phyloP scores from a whole-genome alignment of 2,113 vertebrate species.

The Anolis carolinensis region DNA sequence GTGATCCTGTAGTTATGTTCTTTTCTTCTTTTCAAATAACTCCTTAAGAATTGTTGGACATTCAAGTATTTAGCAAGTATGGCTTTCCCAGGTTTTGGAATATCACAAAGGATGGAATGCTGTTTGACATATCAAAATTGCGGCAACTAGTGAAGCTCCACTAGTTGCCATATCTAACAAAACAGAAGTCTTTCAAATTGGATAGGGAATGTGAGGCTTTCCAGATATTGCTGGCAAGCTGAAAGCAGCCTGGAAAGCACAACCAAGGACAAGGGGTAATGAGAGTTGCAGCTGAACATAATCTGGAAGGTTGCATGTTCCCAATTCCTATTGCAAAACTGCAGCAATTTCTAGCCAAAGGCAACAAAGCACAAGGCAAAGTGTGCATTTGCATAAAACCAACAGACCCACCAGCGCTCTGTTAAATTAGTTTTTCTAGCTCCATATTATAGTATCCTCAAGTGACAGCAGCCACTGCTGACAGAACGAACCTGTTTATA shows the following conservation, averaged over 20 bases:
- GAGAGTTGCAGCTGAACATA: background rate
- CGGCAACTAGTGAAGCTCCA: no score
- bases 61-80: no score
- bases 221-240: no score
- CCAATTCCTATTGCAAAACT: background rate
- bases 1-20: no score
- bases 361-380: background rate
- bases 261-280: background rate
- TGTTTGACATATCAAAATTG: no score
- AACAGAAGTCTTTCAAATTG: no score
- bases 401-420: background rate
- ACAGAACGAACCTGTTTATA: background rate
- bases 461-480: background rate
- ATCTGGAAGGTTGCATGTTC: background rate
- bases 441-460: constrained; percentile 1
- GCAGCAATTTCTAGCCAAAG: background rate
- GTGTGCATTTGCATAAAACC: background rate
- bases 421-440: background rate
- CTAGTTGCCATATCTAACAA: no score
- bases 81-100: no score
- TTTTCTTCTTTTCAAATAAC: no score
- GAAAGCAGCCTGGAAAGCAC: background rate
- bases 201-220: no score
- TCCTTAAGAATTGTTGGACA: no score
- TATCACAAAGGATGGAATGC: no score